A percentile compares a stretch with the other conserved stretches of the same genome.
These are phyloP conservation scores for Phyllostomus hastatus DNA, from an alignment of 2,113 vertebrate species.

Conservation along the genomic window DNA sequence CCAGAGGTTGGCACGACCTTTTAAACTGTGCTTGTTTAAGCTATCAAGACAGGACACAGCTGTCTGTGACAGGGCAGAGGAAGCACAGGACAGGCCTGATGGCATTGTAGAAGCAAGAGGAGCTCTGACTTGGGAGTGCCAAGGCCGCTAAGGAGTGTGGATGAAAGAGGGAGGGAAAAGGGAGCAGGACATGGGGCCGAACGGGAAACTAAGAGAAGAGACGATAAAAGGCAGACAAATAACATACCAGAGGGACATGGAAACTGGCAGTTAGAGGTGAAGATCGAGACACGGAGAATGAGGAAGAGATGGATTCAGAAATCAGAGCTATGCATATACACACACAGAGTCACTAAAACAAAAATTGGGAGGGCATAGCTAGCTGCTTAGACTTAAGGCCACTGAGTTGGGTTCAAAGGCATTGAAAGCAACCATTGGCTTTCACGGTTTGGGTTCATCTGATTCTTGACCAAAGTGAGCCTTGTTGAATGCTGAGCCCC, in stretches of 20 bases:
- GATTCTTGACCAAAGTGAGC: not conserved
- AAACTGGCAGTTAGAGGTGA: not conserved
- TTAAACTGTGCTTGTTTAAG: constrained; percentile 36
- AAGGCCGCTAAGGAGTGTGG: not conserved
- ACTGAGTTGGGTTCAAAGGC: not conserved
- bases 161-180: not conserved
- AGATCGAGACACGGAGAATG: not conserved
- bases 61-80: not conserved
- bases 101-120: not conserved
- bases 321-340: not conserved
- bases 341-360: not conserved
- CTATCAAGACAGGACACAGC: constrained; percentile 30
- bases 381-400: not conserved
- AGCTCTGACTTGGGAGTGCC: not conserved
- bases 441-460: not conserved
- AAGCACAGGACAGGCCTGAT: not conserved
- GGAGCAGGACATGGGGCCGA: not conserved
- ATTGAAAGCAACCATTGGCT: not conserved
- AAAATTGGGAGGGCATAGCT: not conserved
- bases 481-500: not conserved
- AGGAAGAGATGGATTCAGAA: not conserved
- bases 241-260: not conserved
- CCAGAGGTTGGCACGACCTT: not conserved
- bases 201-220: not conserved
- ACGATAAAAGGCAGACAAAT: not conserved